Evolutionary conservation across 2,888 invertebrate species (phyloP).

Genomic region (Portevinia maculata): DNA sequence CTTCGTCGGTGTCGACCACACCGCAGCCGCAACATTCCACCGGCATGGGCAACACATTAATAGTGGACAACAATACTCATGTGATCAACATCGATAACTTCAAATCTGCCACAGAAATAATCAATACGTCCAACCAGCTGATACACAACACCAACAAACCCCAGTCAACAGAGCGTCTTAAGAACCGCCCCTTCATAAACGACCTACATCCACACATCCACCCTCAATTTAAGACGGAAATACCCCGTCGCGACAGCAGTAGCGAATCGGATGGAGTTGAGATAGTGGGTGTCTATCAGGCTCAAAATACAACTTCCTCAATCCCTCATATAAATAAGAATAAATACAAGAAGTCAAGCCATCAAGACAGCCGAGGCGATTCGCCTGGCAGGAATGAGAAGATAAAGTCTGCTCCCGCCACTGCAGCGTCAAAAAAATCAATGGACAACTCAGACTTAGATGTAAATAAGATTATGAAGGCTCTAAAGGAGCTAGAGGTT

Average conservation of each 20-base stretch:
- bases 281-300: conserved; percentile 80
- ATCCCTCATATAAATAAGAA: conserved; percentile 48
- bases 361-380: conserved; percentile 61
- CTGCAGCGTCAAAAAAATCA: conserved; percentile 72
- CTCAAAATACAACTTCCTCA: conserved; percentile 60
- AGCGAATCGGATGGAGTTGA: conserved; percentile 82
- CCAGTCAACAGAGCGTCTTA: conserved; percentile 54
- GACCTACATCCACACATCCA: conserved; percentile 44
- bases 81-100: conserved; percentile 81
- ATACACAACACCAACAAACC: conserved; percentile 70
- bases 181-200: conserved; percentile 36
- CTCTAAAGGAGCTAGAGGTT: conserved; percentile 83
- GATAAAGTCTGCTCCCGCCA: conserved; percentile 69
- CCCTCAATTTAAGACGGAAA: conserved; percentile 33
- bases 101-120: conserved; percentile 80
- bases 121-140: conserved; percentile 81
- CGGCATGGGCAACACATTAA: conserved; percentile 47
- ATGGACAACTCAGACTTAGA: conserved; percentile 78
- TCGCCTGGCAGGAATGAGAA: conserved; percentile 68
- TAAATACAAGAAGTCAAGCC: conserved; percentile 69
- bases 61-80: conserved; percentile 76
- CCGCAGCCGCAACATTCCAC: conserved; percentile 78
- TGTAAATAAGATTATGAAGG: conserved; percentile 83
- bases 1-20: conserved; percentile 71
- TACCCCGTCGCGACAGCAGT: conserved; percentile 78